Percentiles rank a stretch among this genome's conserved stretches.
phyloP scores from a whole-genome alignment of 2,113 vertebrate species.

The Phalacrocorax brasilianus region DNA sequence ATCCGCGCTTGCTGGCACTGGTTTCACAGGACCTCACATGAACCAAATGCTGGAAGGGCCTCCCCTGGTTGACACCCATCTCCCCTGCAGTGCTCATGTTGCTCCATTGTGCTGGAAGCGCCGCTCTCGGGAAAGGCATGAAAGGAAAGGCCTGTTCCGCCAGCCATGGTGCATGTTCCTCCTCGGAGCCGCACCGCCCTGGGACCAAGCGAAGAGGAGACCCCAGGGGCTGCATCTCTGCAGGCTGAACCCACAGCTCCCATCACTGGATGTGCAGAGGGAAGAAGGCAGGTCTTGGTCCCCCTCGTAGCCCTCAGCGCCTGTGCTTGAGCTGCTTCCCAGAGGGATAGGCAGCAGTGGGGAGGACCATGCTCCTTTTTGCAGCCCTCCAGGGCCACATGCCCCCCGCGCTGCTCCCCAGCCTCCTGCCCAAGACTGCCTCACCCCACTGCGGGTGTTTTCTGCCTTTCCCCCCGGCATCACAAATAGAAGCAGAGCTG shows the following conservation, averaged over 20 bases:
- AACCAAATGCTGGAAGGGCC: background rate
- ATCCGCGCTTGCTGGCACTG: accelerated
- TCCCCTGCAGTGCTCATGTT: accelerated
- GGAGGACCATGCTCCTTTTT: background rate
- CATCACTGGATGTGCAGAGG: background rate
- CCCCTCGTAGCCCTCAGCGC: accelerated
- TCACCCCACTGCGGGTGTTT: accelerated
- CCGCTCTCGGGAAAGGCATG: accelerated
- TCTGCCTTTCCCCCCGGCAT: background rate
- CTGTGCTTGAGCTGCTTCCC: background rate
- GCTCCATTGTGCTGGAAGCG: accelerated
- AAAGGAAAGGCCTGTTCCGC: background rate
- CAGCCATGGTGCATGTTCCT: background rate
- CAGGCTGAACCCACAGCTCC: background rate
- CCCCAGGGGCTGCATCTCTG: background rate
- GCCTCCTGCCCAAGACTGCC: background rate
- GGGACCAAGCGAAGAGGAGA: background rate
- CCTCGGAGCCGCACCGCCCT: background rate
- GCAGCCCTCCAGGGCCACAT: background rate
- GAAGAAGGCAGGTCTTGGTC: background rate
- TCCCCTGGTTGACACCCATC: background rate
- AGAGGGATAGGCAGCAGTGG: accelerated
- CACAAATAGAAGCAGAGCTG: background rate
- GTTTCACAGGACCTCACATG: accelerated
- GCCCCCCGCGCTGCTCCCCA: background rate